Base-by-base conservation (phyloP, 2,113 vertebrate genomes). In the Micronisus gabar region DNA sequence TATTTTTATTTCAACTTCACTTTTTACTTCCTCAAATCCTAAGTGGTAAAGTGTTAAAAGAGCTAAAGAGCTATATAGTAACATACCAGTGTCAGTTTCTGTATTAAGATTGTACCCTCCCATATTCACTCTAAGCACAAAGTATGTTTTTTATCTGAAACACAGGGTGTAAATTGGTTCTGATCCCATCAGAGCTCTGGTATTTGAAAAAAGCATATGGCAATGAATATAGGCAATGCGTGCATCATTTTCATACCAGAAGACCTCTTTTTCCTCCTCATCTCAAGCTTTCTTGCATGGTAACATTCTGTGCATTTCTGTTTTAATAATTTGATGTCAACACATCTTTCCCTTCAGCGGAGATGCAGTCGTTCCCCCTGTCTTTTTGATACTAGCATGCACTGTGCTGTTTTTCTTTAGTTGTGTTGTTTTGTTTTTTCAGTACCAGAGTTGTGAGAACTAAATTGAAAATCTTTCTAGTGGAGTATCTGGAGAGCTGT, bases 211-310 rank as follows among this genome's bases (percentile, higher is more conserved):
- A 78, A 62, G 8, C 20, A 3, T 19, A 16, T 29, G 21, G 13
- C 8, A 71, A 4, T 38, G 50, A 62, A 62, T 3, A 0, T 9
- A n/a, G 48, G 6, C 41, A 71, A 10, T 7, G 18, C 3, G 1
- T 52, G 32, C 13, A 12, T 55, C 11, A 8, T 70, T 4, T 84
- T 80, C 47, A 11, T 66, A 40, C 12, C 53, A 56, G 56, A 55
- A 43, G 5, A 38, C 16, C 21, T 61, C 15, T 70, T 38, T 55
- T n/a, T 81, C 58, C 29, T 86, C 19, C 25, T 84, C 22, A 22
- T 78, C 11, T 87, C 41, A 43, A 0, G 20, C 55, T 95, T 84
- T 85, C 18, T 82, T 65, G 19, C 45, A 4, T 52, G 29, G 18
- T 65, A 34, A 14, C 6, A 6, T 56, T 63, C 36, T 92, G 10